These are phyloP conservation scores for Triops longicaudatus DNA, from an alignment of 1,140 invertebrate species.

Conservation along the genomic window DNA sequence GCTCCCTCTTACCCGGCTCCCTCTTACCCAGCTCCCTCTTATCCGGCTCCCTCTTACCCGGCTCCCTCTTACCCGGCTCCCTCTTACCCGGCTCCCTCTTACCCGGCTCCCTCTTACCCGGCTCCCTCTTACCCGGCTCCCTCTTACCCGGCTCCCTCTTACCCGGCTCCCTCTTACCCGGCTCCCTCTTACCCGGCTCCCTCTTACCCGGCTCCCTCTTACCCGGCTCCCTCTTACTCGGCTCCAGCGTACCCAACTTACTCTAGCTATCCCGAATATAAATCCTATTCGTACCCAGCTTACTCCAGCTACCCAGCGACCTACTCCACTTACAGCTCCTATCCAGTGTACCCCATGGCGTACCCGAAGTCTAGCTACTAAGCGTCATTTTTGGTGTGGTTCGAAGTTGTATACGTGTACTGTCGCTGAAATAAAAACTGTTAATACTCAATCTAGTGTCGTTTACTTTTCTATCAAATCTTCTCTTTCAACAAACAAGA, in stretches of 20 bases:
- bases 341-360: not conserved
- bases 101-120: not conserved
- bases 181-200: not conserved
- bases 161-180: not conserved
- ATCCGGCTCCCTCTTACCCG: not conserved
- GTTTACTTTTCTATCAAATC: not conserved
- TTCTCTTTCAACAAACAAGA: not conserved
- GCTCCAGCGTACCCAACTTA: not conserved
- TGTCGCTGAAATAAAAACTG: slow-evolving; percentile 6
- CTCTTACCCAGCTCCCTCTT: not conserved
- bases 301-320: not conserved
- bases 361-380: not conserved
- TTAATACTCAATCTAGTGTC: not conserved
- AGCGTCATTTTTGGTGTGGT: not conserved
- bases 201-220: not conserved
- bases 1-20: not conserved
- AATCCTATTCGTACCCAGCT: not conserved
- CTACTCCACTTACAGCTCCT: not conserved
- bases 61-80: not conserved
- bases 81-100: not conserved
- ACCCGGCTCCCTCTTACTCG: not conserved
- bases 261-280: not conserved
- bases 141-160: not conserved
- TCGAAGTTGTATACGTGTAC: not conserved
- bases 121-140: not conserved